Evolutionary conservation across 2,888 invertebrate genomes (phyloP), one percentile per base, ranked within the genome.

Genomic region (Watsonalla cultraria): DNA sequence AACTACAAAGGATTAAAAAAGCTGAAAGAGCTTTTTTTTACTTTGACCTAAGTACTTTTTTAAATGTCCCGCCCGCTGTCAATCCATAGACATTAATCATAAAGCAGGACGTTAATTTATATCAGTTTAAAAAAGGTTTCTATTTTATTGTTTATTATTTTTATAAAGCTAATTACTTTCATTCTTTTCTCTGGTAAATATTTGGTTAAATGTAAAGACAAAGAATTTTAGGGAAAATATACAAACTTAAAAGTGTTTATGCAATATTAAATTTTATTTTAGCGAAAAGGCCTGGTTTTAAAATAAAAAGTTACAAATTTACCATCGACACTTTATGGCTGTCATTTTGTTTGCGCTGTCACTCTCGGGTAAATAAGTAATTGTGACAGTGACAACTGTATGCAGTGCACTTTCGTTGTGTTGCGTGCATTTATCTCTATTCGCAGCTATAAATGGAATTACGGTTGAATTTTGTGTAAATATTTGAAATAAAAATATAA

Each of bases 1-100:
- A 51, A 57, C 45, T 59, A 52, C 39, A 46, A 33, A 55, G 52
- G 51, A 53, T 54, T 54, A 39, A 54, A 52, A 59, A 7, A 5
- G 13, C 37, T 45, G 34, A 45, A 45, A 14, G 9, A 5, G 46
- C 15, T 24, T 6, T 46, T 9, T 46, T 8, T 5, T 13, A 48
- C 7, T 37, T 5, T 49, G 6, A 35, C 6, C 15, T 9, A 5
- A 8, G 4, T 9, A n/a, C 5, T 34, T n/a, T 48, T 42, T 48
- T 48, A 34, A 48, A 48, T 48, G n/a, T 35, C 47, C 47, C 47
- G 24, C 8, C 47, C 7, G 24, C 46, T 14, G 8, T 14, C 8
- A 7, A 13, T 8, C 46, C 24, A 14, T 45, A 42, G 7, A 9
- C 9, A 42, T 42, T 42, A 42, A 42, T 42, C 2, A 9, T 42